phyloP scores from a whole-genome alignment of 2,113 vertebrate genomes.

The Podocnemis expansa region DNA sequence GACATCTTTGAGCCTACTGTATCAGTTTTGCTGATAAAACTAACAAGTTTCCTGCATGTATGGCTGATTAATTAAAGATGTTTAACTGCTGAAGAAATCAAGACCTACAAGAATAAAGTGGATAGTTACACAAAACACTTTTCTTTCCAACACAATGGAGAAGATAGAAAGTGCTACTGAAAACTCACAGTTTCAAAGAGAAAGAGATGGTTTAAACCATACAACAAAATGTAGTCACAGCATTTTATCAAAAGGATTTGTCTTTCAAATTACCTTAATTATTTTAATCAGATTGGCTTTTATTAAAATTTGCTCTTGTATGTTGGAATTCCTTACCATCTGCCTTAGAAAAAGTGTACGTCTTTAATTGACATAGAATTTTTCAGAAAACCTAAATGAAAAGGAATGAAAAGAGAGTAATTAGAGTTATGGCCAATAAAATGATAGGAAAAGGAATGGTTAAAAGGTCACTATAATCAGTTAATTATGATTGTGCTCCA shows the following conservation, averaged over 20 bases:
- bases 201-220: neutral
- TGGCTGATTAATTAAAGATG: neutral
- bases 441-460: neutral
- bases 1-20: neutral
- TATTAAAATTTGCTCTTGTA: too few species aligned
- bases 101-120: neutral
- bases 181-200: neutral
- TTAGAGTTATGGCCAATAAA: neutral
- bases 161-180: neutral
- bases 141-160: neutral
- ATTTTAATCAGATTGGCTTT: too few species aligned
- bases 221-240: accelerated
- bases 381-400: neutral
- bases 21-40: neutral
- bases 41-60: neutral
- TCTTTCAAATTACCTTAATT: too few species aligned
- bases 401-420: neutral
- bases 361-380: too few species aligned
- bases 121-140: neutral
- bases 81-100: neutral
- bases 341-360: too few species aligned
- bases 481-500: neutral
- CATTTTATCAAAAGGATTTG: neutral
- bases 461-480: neutral
- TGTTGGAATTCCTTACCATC: too few species aligned